Base-by-base conservation (phyloP, 2,888 invertebrate genomes). In the Ernsta delagoae region DNA sequence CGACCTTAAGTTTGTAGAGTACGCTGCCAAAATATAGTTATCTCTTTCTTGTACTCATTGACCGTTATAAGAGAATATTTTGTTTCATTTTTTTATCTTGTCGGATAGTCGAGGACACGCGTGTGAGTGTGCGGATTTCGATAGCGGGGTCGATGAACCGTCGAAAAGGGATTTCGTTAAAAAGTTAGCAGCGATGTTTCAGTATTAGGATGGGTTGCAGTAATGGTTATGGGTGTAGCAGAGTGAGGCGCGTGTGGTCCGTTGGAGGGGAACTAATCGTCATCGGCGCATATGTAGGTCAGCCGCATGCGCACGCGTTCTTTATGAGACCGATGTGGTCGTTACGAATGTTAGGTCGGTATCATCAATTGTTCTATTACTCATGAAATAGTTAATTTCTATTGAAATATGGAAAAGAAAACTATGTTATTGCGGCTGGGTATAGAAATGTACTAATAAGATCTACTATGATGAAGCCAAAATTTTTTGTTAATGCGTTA, bases 91-190 rank as follows among this genome's bases (percentile, higher is more conserved):
- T 90, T 89, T 90, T 90, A 90, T 90, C 89, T 78, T 87, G 87
- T 74, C 76, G 75, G 79, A 77, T 83, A 78, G 75, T 80, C 81
- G 84, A 82, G 84, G 85, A 85, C 86, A 83, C 79, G 87, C 83
- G 86, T 90, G 91, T 90, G 89, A 86, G 91, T 89, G 91, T 88
- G 92, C 92, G 90, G 90, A 92, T 93, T 93, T 92, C 92, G 92
- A 92, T 92, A 93, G 90, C 86, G 81, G 87, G 92, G 87, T 92
- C 92, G 81, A 81, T 89, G 92, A 92, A 89, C 92, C 79, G 81
- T 80, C 87, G 82, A 87, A 92, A 50, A 92, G 88, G 90, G 90
- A 89, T 90, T 92, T 88, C 85, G 83, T 85, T 89, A 78, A 85
- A 81, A 85, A 83, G 81, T 83, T 79, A 82, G 81, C 77, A 77